These are phyloP conservation scores for Maconellicoccus hirsutus DNA, from an alignment of 1,140 invertebrate species.

Conservation along the genomic window DNA sequence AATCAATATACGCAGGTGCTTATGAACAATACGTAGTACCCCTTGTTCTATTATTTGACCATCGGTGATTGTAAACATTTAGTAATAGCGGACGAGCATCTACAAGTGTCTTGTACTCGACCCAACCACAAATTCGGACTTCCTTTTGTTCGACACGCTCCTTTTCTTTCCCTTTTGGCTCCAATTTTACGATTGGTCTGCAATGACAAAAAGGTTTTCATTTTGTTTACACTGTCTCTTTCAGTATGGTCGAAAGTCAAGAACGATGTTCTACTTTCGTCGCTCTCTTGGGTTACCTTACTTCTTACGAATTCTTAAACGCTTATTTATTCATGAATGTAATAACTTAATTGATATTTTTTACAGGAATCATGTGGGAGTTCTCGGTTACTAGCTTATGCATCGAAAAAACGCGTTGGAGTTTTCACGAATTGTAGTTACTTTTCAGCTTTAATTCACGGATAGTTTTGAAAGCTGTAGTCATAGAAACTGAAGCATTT, in stretches of 20 bases:
- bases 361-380: no score
- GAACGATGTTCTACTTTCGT: background rate
- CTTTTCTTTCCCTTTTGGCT: background rate
- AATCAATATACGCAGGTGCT: background rate
- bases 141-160: background rate
- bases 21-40: background rate
- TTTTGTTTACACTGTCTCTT: background rate
- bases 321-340: no score
- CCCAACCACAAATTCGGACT: background rate
- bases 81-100: background rate
- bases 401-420: no score
- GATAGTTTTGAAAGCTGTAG: no score
- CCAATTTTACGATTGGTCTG: background rate
- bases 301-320: no score
- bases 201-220: background rate
- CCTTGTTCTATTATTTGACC: background rate
- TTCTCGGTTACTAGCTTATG: no score
- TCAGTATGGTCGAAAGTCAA: background rate
- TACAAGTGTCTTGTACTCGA: background rate
- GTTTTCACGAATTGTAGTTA: no score
- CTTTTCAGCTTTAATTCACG: no score
- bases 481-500: no score
- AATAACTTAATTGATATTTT: no score
- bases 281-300: no score
- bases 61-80: constrained; percentile 4